Evolutionary conservation across 2,888 invertebrate species (phyloP), one percentile per base, ranked within the genome.

Genomic region (Escarpia spicata): DNA sequence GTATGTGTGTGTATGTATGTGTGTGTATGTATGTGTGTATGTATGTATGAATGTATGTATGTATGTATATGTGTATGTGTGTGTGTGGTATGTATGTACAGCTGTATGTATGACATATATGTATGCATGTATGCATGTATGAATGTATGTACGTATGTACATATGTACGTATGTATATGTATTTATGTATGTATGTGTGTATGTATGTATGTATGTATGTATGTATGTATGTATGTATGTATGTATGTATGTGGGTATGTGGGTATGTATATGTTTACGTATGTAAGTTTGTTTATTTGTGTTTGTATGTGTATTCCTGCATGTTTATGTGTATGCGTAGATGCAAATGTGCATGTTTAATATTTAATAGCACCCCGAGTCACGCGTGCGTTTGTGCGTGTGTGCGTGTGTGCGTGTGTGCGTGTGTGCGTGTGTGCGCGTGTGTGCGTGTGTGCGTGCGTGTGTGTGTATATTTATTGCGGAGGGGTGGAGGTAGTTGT

Each of bases 91-190:
- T 19, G 26, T 19, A 26, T 60, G 60, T 19, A n/a, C n/a, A n/a
- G n/a, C n/a, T 19, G 4, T 9, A 60, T 19, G 26, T 19, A 26
- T 60, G 60, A n/a, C n/a, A n/a, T n/a, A n/a, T n/a, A n/a, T n/a
- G n/a, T n/a, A n/a, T n/a, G n/a, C n/a, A n/a, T n/a, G n/a, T n/a
- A n/a, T n/a, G n/a, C n/a, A n/a, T n/a, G n/a, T n/a, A n/a, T n/a
- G n/a, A n/a, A 92, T 92, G 91, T 91, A 91, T 43, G 37, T 91
- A 91, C 37, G 44, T 43, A 91, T 91, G 37, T 91, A 91, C 37
- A n/a, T 91, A 91, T 91, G 91, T 91, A 91, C 37, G 91, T 91
- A n/a, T 91, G 91, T 91, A 43, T 91, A 45, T 91, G 37, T 43
- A 43, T 91, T n/a, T 91, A 45, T 43, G 3, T 91, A 45, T n/a